These are phyloP conservation scores for Vireo griseus DNA, from an alignment of 2,797 vertebrate genomes.

Conservation along the genomic window DNA sequence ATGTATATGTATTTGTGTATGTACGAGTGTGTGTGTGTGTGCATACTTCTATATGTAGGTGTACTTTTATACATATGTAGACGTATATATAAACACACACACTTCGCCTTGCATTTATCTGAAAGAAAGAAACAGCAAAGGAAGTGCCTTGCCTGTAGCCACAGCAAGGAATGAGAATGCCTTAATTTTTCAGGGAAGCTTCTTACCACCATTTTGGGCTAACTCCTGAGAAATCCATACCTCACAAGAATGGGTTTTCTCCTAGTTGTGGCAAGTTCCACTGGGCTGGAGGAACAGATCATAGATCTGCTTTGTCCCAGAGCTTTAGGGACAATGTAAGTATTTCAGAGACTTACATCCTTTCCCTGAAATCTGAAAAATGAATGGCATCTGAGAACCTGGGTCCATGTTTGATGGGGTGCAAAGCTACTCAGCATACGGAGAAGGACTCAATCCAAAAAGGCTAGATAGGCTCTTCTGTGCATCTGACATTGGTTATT, in stretches of 20 bases:
- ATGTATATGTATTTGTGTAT: neutral
- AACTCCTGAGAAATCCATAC: neutral
- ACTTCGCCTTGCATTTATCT: neutral
- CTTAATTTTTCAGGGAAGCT: neutral
- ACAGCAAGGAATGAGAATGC: neutral
- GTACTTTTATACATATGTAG: neutral
- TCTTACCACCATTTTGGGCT: neutral
- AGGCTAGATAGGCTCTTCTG: neutral
- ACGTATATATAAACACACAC: neutral
- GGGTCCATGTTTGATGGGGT: neutral
- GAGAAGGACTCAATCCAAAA: neutral
- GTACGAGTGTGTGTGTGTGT: neutral
- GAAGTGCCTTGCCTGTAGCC: neutral
- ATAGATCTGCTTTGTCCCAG: neutral
- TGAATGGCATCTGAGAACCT: neutral
- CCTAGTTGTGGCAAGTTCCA: neutral
- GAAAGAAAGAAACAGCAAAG: neutral
- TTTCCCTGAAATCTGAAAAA: neutral
- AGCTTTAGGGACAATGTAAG: neutral
- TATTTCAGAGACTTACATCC: neutral
- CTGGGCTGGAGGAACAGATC: accelerated
- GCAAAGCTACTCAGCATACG: accelerated
- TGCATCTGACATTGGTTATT: neutral
- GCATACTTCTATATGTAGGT: neutral
- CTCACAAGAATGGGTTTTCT: neutral